Evolutionary conservation across 2,113 vertebrate species (phyloP).

Genomic region (Athene noctua): DNA sequence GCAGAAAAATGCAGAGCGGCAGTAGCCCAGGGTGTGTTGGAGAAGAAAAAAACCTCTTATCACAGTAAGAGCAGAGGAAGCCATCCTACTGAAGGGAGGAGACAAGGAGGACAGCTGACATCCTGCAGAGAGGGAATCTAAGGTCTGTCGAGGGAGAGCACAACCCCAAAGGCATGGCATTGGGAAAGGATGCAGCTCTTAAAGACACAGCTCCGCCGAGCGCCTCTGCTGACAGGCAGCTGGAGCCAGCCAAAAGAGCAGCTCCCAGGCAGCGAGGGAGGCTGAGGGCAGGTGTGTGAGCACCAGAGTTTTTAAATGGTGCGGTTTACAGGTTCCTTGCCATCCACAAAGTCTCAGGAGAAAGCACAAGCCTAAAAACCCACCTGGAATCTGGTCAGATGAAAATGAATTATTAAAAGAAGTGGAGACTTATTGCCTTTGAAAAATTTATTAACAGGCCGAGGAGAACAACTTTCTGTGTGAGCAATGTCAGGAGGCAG

Average conservation of each 20-base stretch:
- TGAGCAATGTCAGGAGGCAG: background rate
- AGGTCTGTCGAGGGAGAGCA: background rate
- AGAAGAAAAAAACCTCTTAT: slow-evolving; percentile 65
- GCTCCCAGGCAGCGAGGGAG: background rate
- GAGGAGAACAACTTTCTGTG: background rate
- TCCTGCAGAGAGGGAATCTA: slow-evolving; percentile 32
- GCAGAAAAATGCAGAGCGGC: slow-evolving; percentile 37
- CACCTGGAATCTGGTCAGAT: background rate
- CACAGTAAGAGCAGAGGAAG: slow-evolving; percentile 53
- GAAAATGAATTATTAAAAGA: slow-evolving; percentile 47
- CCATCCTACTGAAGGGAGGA: slow-evolving; percentile 37
- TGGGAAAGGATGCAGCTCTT: background rate
- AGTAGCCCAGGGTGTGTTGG: slow-evolving; percentile 23
- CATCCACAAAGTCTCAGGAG: background rate
- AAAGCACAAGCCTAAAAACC: background rate
- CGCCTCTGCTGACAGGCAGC: background rate
- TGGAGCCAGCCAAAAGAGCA: rapidly evolving
- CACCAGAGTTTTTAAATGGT: rapidly evolving
- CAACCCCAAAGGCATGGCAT: background rate
- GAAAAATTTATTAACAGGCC: slow-evolving; percentile 22
- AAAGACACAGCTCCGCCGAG: background rate
- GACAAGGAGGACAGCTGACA: slow-evolving; percentile 30
- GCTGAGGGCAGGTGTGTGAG: background rate
- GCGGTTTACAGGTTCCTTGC: background rate
- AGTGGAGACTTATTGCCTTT: background rate